phyloP scores from a whole-genome alignment of 2,888 invertebrate genomes.

The Tigriopus californicus region DNA sequence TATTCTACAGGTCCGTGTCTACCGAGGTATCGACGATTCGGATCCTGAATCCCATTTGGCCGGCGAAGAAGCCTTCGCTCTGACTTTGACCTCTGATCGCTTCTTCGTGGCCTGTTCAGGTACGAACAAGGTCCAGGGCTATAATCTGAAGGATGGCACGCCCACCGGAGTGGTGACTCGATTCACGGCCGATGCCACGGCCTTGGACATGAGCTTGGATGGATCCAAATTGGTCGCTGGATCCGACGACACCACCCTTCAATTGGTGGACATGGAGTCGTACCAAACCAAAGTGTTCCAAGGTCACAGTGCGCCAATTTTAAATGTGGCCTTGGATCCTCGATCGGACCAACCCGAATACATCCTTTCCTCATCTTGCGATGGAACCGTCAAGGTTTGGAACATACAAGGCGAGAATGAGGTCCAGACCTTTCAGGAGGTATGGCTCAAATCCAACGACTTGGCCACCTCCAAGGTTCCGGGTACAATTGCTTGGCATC shows the following conservation, averaged over 20 bases:
- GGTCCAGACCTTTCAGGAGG: not conserved
- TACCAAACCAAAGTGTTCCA: slow-evolving; percentile 28
- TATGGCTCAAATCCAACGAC: slow-evolving; percentile 10
- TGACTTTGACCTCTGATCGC: not conserved
- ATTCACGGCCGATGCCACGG: slow-evolving; percentile 11
- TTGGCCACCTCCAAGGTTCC: not conserved
- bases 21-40: slow-evolving; percentile 58
- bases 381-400: slow-evolving; percentile 27
- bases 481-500: not conserved
- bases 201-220: not conserved
- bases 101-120: slow-evolving; percentile 27
- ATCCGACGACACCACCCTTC: slow-evolving; percentile 40
- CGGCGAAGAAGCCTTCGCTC: slow-evolving; percentile 56
- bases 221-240: slow-evolving; percentile 13
- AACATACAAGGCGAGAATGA: not conserved
- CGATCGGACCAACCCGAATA: slow-evolving; percentile 32
- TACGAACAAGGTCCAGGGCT: slow-evolving; percentile 40
- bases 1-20: slow-evolving; percentile 41
- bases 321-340: slow-evolving; percentile 42
- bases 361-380: slow-evolving; percentile 26
- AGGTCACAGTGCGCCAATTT: slow-evolving; percentile 42
- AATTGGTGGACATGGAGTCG: slow-evolving; percentile 32
- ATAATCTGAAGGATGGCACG: not conserved
- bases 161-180: not conserved
- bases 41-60: slow-evolving; percentile 65